phyloP scores from a whole-genome alignment of 2,113 vertebrate genomes.

The Athene cunicularia region DNA sequence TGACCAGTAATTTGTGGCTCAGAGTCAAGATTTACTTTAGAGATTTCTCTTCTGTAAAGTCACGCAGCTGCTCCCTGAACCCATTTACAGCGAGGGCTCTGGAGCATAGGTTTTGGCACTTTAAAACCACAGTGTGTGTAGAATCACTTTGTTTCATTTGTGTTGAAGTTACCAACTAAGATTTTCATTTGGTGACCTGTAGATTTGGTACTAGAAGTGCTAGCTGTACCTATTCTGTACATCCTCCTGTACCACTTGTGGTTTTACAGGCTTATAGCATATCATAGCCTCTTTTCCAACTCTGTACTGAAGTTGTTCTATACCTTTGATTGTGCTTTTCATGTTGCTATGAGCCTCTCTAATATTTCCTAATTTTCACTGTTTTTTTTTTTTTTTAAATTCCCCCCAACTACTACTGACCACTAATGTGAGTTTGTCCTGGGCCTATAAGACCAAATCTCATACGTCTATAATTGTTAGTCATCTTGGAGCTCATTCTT shows the following conservation, averaged over 20 bases:
- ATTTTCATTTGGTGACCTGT: neutral
- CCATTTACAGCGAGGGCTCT: neutral
- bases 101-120: neutral
- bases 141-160: neutral
- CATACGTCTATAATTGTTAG: neutral
- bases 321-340: neutral
- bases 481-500: neutral
- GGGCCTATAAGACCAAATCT: neutral
- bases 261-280: neutral
- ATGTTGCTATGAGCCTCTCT: neutral
- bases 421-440: neutral
- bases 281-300: neutral
- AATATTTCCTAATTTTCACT: neutral
- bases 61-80: neutral
- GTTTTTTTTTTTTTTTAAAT: neutral
- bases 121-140: neutral
- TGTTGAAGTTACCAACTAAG: neutral
- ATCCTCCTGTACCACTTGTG: neutral
- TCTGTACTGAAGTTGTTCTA: neutral
- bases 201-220: neutral
- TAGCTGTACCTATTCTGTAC: neutral
- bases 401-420: neutral
- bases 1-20: neutral
- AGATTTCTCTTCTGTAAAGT: neutral
- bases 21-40: neutral